Evolutionary conservation across 2,797 vertebrate genomes (phyloP).

Genomic region (Rhinoraja longicauda): DNA sequence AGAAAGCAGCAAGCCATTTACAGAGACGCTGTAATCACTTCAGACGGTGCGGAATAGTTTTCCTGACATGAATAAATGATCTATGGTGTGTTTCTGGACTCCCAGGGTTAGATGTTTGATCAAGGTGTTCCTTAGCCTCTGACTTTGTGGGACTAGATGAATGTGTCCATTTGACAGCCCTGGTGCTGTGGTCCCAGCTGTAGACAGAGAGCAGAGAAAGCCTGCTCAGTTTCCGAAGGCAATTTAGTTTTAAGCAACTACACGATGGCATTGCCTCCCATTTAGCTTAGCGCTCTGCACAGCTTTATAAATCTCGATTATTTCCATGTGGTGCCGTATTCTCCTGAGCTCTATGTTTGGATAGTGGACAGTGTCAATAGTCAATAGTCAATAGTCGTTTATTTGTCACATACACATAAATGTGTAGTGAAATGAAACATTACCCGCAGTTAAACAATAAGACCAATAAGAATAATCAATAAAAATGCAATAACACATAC

Average conservation of each 20-base stretch:
- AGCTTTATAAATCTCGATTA: not conserved
- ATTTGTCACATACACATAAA: no score
- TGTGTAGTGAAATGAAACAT: no score
- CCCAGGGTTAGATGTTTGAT: not conserved
- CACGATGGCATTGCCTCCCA: not conserved
- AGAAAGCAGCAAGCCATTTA: not conserved
- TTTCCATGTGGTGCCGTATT: not conserved
- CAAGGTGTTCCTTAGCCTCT: not conserved
- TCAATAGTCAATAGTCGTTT: no score
- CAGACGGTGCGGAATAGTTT: not conserved
- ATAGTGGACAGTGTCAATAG: not conserved
- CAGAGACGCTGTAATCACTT: not conserved
- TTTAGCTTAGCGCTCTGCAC: not conserved
- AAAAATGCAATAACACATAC: no score
- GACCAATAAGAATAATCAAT: no score
- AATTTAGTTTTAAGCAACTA: not conserved
- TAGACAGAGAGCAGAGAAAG: not conserved
- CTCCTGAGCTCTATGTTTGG: not conserved
- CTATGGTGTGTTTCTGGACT: not conserved
- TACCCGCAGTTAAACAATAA: no score
- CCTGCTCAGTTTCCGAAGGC: not conserved
- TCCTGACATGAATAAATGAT: not conserved
- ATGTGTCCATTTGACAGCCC: not conserved
- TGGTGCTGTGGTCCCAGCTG: not conserved
- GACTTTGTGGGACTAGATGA: not conserved